Percentiles rank a stretch among this genome's conserved stretches.
Evolutionary conservation across 2,113 vertebrate genomes (phyloP).

Genomic region (Psettodes erumei): DNA sequence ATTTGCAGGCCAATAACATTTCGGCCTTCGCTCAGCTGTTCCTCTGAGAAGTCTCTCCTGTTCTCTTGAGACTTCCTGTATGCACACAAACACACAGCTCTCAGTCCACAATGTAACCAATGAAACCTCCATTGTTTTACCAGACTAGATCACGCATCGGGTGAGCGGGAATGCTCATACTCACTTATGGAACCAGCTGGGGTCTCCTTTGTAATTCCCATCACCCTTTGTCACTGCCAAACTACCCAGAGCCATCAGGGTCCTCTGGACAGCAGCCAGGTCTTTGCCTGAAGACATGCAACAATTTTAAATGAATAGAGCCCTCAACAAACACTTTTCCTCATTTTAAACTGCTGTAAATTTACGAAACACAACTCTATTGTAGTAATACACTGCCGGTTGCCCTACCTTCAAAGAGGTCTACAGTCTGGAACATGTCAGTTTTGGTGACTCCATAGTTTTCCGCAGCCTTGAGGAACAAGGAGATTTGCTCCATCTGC

Average conservation of each 20-base stretch:
- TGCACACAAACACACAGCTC: slow-evolving; percentile 21
- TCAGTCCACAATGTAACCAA: slow-evolving; percentile 29
- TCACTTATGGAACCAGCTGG: slow-evolving; percentile 95
- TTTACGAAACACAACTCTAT: not conserved
- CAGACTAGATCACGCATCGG: not conserved
- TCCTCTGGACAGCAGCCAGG: slow-evolving; percentile 94
- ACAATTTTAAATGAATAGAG: slow-evolving; percentile 34
- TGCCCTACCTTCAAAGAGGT: slow-evolving; percentile 92
- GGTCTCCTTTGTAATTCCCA: slow-evolving; percentile 91
- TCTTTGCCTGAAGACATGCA: slow-evolving; percentile 88
- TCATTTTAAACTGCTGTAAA: not conserved
- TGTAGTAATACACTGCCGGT: not conserved
- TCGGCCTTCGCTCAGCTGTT: slow-evolving; percentile 92
- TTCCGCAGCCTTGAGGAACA: slow-evolving; percentile 93
- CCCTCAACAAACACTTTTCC: not conserved
- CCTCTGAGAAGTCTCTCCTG: slow-evolving; percentile 91
- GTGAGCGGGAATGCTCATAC: slow-evolving; percentile 38
- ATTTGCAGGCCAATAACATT: slow-evolving; percentile 95
- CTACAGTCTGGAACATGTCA: slow-evolving; percentile 96
- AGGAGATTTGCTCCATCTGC: slow-evolving; percentile 96
- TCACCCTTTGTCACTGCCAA: slow-evolving; percentile 94
- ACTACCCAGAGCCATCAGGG: slow-evolving; percentile 92
- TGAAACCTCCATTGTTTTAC: slow-evolving; percentile 5
- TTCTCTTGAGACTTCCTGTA: slow-evolving; percentile 95
- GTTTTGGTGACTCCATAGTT: slow-evolving; percentile 91